A percentile compares a stretch with the other conserved stretches of the same genome.
Evolutionary conservation across 2,113 vertebrate species (phyloP).

Genomic region (Muntiacus muntjak): DNA sequence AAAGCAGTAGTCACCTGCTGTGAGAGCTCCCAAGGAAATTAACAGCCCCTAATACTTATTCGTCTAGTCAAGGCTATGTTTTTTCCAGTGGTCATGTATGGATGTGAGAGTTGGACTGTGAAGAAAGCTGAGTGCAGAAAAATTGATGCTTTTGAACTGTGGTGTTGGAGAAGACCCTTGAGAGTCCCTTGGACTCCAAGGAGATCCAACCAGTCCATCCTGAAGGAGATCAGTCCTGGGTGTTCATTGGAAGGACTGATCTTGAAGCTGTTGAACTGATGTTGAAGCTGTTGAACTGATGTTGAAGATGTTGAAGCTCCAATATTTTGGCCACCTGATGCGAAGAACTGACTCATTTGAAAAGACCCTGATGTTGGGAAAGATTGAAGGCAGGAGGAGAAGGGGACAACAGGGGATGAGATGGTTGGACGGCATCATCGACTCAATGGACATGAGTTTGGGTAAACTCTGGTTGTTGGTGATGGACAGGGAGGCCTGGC

Average conservation of each 20-base stretch:
- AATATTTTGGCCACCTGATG: neutral
- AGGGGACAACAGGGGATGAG: neutral
- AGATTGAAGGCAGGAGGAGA: neutral
- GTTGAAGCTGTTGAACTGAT: too few relatives aligned
- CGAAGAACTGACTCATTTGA: neutral
- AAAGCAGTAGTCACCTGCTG: neutral
- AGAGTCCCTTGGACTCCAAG: neutral
- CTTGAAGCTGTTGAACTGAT: neutral
- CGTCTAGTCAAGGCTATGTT: accelerated
- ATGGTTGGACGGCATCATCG: neutral
- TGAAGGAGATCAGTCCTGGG: neutral
- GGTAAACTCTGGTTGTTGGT: neutral
- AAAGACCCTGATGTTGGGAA: neutral
- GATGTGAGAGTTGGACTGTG: neutral
- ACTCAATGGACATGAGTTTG: neutral
- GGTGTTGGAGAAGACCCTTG: neutral
- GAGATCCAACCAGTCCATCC: neutral
- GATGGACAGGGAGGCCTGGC: neutral
- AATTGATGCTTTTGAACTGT: neutral
- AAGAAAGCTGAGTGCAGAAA: neutral
- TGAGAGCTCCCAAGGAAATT: neutral
- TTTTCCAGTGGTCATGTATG: neutral
- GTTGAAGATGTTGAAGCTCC: neutral
- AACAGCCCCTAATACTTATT: neutral
- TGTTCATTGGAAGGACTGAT: neutral